Conservation (phyloP, 2,888 invertebrate genomes). For the Acanthacorydalis orientalis region DNA sequence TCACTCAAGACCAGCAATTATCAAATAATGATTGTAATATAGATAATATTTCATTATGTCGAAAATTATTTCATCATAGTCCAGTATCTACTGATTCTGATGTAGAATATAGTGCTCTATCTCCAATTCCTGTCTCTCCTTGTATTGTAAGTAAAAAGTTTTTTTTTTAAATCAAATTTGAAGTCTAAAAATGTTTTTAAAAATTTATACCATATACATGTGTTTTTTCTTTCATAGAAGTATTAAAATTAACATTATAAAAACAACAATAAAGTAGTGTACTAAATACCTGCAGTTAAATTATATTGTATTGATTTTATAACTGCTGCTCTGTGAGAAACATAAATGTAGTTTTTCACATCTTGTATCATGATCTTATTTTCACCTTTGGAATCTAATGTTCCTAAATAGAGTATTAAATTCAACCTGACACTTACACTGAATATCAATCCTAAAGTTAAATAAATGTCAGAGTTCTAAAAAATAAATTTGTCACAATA, state of each 20-base stretch:
- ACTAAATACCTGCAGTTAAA: too few relatives aligned
- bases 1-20: slow-evolving; percentile 24
- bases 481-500: background rate
- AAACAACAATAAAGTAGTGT: too few relatives aligned
- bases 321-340: too few relatives aligned
- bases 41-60: slow-evolving; percentile 17
- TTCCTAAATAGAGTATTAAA: background rate
- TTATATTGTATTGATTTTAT: too few relatives aligned
- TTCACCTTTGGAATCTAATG: too few relatives aligned
- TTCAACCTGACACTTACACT: background rate
- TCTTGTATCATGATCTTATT: too few relatives aligned
- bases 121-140: background rate
- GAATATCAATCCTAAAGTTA: background rate
- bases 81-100: background rate
- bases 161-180: background rate
- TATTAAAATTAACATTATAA: too few relatives aligned
- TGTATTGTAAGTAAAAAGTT: background rate
- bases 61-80: slow-evolving; percentile 16
- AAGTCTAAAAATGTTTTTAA: background rate
- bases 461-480: background rate
- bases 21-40: background rate
- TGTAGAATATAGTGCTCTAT: background rate
- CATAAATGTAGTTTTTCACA: too few relatives aligned
- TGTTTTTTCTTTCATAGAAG: too few relatives aligned
- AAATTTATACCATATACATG: too few relatives aligned